phyloP scores from a whole-genome alignment of 2,113 vertebrate species.

The Hemicordylus capensis region DNA sequence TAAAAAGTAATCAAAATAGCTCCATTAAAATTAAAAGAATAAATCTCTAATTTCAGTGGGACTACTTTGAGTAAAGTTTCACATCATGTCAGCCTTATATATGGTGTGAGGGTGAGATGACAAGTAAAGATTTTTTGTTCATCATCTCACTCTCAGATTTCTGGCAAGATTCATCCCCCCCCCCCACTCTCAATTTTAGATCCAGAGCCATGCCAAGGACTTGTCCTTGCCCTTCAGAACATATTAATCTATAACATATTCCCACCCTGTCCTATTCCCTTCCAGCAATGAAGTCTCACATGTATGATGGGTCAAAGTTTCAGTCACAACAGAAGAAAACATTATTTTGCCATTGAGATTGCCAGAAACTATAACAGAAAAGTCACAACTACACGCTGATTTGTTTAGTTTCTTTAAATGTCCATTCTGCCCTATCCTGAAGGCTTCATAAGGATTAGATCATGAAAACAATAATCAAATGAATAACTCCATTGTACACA shows the following conservation, averaged over 20 bases:
- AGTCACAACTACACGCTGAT: not conserved
- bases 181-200: conserved; percentile 8
- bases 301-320: not conserved
- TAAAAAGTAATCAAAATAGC: too few relatives aligned
- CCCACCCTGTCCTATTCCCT: not conserved
- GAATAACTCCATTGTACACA: too few relatives aligned
- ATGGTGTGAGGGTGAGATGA: too few relatives aligned
- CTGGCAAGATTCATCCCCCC: too few relatives aligned
- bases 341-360: not conserved
- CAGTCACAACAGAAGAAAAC: not conserved
- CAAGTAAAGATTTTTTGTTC: too few relatives aligned
- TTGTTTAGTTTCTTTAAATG: not conserved
- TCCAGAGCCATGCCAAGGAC: not conserved
- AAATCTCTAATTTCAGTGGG: too few relatives aligned
- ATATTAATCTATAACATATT: not conserved
- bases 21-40: too few relatives aligned
- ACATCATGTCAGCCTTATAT: too few relatives aligned
- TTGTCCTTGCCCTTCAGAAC: not conserved
- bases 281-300: not conserved
- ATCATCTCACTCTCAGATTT: too few relatives aligned
- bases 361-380: not conserved
- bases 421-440: not conserved
- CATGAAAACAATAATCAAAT: not conserved
- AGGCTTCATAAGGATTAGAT: not conserved
- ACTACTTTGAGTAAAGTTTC: too few relatives aligned